These are phyloP conservation scores for Philantomba maxwellii DNA, from an alignment of 2,113 vertebrate genomes.

Conservation along the genomic window DNA sequence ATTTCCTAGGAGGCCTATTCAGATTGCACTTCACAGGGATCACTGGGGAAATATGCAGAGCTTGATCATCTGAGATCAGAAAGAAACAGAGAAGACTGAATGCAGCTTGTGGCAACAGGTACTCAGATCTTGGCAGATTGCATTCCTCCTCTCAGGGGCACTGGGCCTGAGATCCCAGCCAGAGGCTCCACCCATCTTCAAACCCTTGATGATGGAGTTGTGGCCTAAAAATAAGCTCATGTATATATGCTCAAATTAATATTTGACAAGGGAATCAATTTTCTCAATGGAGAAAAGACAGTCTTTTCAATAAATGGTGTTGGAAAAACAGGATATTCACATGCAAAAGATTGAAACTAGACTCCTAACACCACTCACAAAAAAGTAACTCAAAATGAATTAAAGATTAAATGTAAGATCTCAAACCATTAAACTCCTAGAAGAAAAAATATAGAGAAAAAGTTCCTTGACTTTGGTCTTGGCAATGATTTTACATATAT, in stretches of 20 bases:
- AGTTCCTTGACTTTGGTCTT: background rate
- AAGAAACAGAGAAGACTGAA: background rate
- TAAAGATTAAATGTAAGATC: background rate
- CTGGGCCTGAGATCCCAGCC: background rate
- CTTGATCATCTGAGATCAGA: background rate
- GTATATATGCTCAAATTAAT: background rate
- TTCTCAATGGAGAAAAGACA: background rate
- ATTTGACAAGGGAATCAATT: background rate
- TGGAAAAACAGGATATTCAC: background rate
- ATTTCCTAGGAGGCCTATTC: background rate
- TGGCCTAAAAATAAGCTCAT: background rate
- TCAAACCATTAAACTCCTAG: background rate
- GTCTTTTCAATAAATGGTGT: background rate
- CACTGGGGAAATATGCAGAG: background rate
- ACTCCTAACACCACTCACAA: background rate
- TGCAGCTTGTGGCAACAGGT: background rate
- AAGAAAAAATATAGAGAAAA: background rate
- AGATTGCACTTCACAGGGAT: background rate
- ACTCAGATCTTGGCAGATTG: background rate
- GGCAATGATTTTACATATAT: background rate
- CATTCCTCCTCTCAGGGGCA: background rate
- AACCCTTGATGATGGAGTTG: background rate
- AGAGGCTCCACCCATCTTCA: background rate
- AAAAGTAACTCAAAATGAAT: background rate
- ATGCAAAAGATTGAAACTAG: background rate